Evolutionary conservation across 1,140 invertebrate species (phyloP), one percentile per base, ranked within the genome.

Genomic region (Patella vulgata): DNA sequence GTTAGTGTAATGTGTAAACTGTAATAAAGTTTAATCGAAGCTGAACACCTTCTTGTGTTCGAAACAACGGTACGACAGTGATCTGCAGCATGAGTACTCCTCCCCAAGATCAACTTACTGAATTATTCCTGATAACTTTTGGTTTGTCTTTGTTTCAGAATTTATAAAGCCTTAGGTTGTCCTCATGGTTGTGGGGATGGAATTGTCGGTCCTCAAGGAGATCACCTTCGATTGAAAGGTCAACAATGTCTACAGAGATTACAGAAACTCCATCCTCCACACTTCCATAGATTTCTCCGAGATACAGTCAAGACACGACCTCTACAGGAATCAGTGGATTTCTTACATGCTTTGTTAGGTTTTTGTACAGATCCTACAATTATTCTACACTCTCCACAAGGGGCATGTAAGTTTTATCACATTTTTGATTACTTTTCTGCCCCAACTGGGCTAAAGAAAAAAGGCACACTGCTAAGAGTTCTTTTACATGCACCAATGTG

Each of bases 301-400:
- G 88, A 91, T 44, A 91, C 94, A 84, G 90, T 97, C 0, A 89
- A 89, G 48, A 88, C 87, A 4, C 89, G 91, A 31, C 88, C 92
- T 0, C 84, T 98, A 23, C 85, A 89, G 2, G 94, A 96, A 53
- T 88, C 97, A 12, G 81, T 99, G 3, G 96, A 98, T 74, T 93
- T 97, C 76, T 91, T 99, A 46, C 97, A 99, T 83, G 89, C 95
- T 5, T 95, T 97, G 74, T 88, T 97, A 40, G 95, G 94, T 19
- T 99, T 96, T 82, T 99, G 97, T 84, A 88, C 93, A 48, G 96
- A 98, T 83, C 92, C 93, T 23, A 89, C 63, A 89, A 90, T 54
- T 43, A 33, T 63, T 47, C 46, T 59, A 36, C 71, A 73, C 53
- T 75, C 67, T 25, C 73, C 75, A 53, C 63, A 70, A 68, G 63